These are phyloP conservation scores for Drosophila acutilabella DNA, from an alignment of 2,888 invertebrate genomes.

Conservation along the genomic window DNA sequence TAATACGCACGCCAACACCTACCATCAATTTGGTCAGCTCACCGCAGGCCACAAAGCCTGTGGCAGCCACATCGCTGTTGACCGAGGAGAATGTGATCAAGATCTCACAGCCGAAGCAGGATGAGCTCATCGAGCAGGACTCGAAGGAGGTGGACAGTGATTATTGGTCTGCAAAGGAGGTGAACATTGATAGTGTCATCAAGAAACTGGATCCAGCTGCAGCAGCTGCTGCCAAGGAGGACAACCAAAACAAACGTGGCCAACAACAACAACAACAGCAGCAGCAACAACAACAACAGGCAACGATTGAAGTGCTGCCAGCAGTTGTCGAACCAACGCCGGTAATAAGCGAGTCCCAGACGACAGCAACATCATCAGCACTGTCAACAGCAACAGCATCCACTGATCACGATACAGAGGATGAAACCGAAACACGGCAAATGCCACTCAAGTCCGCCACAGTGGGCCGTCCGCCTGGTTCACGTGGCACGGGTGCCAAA, in stretches of 20 bases:
- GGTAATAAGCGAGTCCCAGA: slow-evolving; percentile 11
- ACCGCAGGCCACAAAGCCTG: slow-evolving; percentile 42
- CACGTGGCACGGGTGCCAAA: slow-evolving; percentile 74
- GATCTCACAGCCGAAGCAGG: slow-evolving; percentile 80
- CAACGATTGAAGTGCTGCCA: slow-evolving; percentile 31
- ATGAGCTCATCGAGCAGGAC: slow-evolving; percentile 85
- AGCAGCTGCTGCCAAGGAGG: slow-evolving; percentile 43
- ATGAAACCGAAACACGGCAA: slow-evolving; percentile 80
- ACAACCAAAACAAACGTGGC: slow-evolving; percentile 35
- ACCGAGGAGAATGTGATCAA: slow-evolving; percentile 83
- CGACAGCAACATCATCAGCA: slow-evolving; percentile 14
- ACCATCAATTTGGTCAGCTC: slow-evolving; percentile 54
- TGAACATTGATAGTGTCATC: slow-evolving; percentile 92
- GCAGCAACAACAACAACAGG: slow-evolving; percentile 8
- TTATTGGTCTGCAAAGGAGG: slow-evolving; percentile 92
- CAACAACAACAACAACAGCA: slow-evolving; percentile 1
- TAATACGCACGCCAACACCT: slow-evolving; percentile 66
- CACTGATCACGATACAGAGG: slow-evolving; percentile 84
- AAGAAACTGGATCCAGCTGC: slow-evolving; percentile 89
- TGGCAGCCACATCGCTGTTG: slow-evolving; percentile 60
- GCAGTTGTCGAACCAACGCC: slow-evolving; percentile 17
- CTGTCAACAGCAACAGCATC: slow-evolving; percentile 20
- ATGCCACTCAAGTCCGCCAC: slow-evolving; percentile 42
- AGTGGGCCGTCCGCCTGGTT: slow-evolving; percentile 69
- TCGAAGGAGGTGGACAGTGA: slow-evolving; percentile 89